Percentiles rank a stretch among this genome's conserved stretches.
phyloP scores from a whole-genome alignment of 2,113 vertebrate genomes.

The Lamprotornis superbus region DNA sequence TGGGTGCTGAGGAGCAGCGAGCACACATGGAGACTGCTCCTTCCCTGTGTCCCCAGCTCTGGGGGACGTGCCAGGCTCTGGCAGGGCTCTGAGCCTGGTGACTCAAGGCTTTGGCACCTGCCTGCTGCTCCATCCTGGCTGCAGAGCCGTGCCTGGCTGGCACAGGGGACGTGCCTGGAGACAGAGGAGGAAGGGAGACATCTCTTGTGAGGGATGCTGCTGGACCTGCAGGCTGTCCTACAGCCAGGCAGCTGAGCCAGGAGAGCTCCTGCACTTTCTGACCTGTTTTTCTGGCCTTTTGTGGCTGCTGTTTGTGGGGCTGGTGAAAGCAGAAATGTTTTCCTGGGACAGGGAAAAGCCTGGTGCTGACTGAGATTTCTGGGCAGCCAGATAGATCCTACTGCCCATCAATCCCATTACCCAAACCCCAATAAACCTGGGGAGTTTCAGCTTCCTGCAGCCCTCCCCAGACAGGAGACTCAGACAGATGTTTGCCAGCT shows the following conservation, averaged over 20 bases:
- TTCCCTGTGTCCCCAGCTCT: background rate
- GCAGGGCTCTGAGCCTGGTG: background rate
- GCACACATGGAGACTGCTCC: background rate
- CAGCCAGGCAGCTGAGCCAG: background rate
- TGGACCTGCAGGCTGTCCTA: background rate
- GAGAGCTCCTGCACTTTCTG: background rate
- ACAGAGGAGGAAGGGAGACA: background rate
- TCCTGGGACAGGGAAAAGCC: background rate
- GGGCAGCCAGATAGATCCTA: background rate
- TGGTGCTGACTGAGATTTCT: background rate
- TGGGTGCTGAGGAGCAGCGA: background rate
- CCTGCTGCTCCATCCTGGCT: background rate
- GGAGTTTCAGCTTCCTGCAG: background rate
- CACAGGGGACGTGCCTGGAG: background rate
- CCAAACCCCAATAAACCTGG: background rate
- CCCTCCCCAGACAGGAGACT: background rate
- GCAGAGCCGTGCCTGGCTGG: background rate
- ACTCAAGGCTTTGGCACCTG: background rate
- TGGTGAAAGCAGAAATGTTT: background rate
- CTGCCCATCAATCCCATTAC: background rate
- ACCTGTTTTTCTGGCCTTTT: background rate
- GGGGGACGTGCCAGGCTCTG: background rate
- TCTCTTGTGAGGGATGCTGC: background rate
- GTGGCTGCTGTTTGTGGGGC: rapidly evolving
- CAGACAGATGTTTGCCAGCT: background rate